Percentiles rank a stretch among this genome's conserved stretches.
Conservation (phyloP, 2,113 vertebrate genomes). For the Pica pica region DNA sequence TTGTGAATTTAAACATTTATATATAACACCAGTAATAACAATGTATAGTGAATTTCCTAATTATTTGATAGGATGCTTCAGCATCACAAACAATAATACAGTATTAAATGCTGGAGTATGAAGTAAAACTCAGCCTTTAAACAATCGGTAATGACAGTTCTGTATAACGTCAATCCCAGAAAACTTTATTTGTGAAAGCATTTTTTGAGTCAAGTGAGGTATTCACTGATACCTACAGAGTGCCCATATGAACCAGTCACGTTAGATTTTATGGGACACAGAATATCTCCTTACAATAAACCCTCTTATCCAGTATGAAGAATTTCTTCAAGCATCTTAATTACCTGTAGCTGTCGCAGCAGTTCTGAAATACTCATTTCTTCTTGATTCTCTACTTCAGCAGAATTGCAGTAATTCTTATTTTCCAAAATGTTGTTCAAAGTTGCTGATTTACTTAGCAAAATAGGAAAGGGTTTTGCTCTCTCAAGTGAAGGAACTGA, state of each 20-base stretch:
- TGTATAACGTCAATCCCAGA: background rate
- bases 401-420: constrained; percentile 39
- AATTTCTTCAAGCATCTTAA: background rate
- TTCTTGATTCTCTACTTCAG: constrained; percentile 34
- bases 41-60: background rate
- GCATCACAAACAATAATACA: background rate
- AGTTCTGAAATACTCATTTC: constrained; percentile 24
- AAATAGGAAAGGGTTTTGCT: constrained; percentile 65
- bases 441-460: constrained; percentile 33
- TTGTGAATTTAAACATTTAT: background rate
- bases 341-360: constrained; percentile 76
- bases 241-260: background rate
- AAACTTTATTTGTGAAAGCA: background rate
- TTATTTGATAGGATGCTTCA: background rate
- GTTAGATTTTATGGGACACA: background rate
- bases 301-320: background rate
- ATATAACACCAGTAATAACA: background rate
- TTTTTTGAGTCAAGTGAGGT: background rate
- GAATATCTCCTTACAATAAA: background rate
- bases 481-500: constrained; percentile 38
- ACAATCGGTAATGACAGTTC: background rate
- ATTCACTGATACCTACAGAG: background rate
- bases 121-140: background rate
- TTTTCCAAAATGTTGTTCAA: constrained; percentile 72
- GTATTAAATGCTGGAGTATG: background rate